Evolutionary conservation across 2,888 invertebrate genomes (phyloP).

Genomic region (Minunthozetes semirufus): DNA sequence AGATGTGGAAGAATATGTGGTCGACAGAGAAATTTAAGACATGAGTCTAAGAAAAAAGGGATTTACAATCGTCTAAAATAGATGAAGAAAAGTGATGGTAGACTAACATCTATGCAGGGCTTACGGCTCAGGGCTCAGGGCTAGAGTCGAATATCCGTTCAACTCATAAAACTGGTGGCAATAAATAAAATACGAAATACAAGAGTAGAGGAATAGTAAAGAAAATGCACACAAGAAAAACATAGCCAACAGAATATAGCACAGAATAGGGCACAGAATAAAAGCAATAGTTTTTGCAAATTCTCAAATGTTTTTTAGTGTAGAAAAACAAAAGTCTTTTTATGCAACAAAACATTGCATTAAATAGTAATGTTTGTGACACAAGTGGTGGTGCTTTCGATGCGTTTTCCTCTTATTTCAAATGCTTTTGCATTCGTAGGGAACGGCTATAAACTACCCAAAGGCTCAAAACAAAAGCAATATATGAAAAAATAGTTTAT

Average conservation of each 20-base stretch:
- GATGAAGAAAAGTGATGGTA: constrained; percentile 32
- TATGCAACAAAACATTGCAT: constrained; percentile 26
- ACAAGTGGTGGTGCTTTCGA: not conserved
- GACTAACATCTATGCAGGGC: constrained; percentile 5
- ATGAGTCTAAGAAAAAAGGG: constrained; percentile 6
- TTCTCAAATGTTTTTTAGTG: constrained; percentile 19
- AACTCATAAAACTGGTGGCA: constrained; percentile 23
- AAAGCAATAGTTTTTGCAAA: constrained; percentile 21
- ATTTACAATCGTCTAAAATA: constrained; percentile 29
- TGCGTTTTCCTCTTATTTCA: not conserved
- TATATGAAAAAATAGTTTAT: constrained; percentile 1
- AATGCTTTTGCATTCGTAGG: not conserved
- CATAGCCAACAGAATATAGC: not conserved
- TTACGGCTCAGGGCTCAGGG: not conserved
- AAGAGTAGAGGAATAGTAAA: not conserved
- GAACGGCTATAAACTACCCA: constrained; percentile 26
- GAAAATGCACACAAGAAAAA: not conserved
- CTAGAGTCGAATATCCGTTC: not conserved
- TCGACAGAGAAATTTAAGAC: constrained; percentile 26
- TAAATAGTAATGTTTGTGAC: constrained; percentile 10
- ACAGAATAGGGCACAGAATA: not conserved
- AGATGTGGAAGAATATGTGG: constrained; percentile 9
- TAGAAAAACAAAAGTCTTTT: not conserved
- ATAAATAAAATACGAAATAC: constrained; percentile 23
- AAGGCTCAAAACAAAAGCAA: constrained; percentile 23